phyloP scores from a whole-genome alignment of 2,888 invertebrate species.

The Tenthredo livida region DNA sequence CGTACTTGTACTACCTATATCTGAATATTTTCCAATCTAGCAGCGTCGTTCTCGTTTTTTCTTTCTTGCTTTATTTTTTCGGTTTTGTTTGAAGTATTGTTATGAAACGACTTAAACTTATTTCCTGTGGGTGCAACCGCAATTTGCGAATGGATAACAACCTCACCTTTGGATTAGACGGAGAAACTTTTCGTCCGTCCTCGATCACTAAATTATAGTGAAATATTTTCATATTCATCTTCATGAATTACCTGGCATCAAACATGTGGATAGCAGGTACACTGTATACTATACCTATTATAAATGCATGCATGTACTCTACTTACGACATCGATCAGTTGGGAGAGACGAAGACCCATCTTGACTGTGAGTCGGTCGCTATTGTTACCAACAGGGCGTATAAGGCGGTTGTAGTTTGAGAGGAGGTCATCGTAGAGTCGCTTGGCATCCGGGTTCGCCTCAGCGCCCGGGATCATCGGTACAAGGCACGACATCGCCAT shows the following conservation, averaged over 20 bases:
- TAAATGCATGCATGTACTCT: conserved; percentile 79
- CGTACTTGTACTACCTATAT: background rate
- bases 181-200: background rate
- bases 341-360: conserved; percentile 94
- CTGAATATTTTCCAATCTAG: background rate
- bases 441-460: conserved; percentile 95
- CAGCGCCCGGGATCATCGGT: conserved; percentile 79
- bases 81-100: background rate
- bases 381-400: conserved; percentile 96
- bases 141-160: background rate
- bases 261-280: background rate
- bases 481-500: conserved; percentile 82
- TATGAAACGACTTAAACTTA: background rate
- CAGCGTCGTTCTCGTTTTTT: background rate
- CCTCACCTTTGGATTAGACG: background rate
- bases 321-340: conserved; percentile 96
- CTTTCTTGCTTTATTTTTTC: too few relatives aligned
- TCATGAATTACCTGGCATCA: background rate
- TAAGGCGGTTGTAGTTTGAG: conserved; percentile 96
- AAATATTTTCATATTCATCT: background rate
- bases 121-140: background rate
- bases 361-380: conserved; percentile 96
- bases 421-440: conserved; percentile 97
- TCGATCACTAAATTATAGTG: background rate
- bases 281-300: background rate